Percentiles rank a stretch among this genome's conserved stretches.
Evolutionary conservation across 2,113 vertebrate species (phyloP).

Genomic region (Parus major): DNA sequence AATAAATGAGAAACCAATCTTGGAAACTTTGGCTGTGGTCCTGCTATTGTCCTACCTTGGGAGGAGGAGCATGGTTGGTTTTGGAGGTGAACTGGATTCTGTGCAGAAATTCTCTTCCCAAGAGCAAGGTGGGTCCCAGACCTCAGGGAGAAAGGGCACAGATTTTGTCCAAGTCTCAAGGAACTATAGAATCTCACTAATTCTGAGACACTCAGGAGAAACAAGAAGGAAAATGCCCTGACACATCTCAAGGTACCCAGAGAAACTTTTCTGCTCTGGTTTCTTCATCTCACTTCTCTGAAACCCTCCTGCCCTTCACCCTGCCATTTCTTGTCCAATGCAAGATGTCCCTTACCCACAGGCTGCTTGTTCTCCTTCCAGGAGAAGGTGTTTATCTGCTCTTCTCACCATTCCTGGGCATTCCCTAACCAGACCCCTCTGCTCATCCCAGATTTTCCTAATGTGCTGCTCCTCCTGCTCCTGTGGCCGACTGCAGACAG

Average conservation of each 20-base stretch:
- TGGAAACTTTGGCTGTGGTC: neutral
- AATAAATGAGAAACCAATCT: neutral
- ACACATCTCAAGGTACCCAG: neutral
- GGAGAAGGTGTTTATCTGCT: accelerated
- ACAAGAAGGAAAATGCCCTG: neutral
- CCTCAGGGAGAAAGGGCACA: neutral
- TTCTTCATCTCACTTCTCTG: neutral
- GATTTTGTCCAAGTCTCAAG: neutral
- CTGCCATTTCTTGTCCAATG: neutral
- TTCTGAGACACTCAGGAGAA: neutral
- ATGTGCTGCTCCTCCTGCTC: neutral
- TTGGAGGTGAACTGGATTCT: neutral
- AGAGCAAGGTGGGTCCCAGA: neutral
- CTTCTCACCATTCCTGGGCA: accelerated
- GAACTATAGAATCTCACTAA: neutral
- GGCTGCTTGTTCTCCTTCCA: neutral
- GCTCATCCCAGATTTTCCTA: neutral
- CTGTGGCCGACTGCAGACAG: neutral
- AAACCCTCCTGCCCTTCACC: neutral
- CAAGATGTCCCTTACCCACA: neutral
- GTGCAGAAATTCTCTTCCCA: neutral
- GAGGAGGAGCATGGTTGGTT: neutral
- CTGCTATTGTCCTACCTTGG: neutral
- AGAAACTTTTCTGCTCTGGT: neutral
- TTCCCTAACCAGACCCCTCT: neutral